Conservation (phyloP, 2,797 vertebrate genomes). For the Selene dorsalis region DNA sequence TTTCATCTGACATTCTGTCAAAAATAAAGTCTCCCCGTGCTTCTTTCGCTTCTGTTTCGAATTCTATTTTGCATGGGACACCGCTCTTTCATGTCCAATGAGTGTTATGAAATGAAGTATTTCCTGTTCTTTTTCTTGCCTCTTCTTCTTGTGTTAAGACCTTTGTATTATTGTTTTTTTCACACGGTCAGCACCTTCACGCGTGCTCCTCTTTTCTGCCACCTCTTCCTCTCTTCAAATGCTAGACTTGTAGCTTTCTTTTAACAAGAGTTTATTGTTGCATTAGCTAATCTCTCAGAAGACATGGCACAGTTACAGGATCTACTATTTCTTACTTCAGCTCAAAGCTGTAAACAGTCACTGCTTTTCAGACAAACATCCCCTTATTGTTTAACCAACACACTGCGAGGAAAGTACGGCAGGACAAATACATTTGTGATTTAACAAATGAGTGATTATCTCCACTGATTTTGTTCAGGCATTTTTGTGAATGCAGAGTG, state of each 20-base stretch:
- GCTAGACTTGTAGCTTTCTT: conserved; percentile 48
- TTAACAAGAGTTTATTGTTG: conserved; percentile 50
- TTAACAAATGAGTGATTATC: conserved; percentile 49
- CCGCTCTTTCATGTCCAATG: conserved; percentile 24
- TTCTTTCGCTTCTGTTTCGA: conserved; percentile 20
- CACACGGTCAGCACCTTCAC: conserved; percentile 43
- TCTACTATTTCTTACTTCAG: conserved; percentile 36
- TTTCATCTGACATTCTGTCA: conserved; percentile 47
- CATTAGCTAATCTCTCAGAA: conserved; percentile 75
- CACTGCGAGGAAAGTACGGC: conserved; percentile 25
- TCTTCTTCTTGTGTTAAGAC: conserved; percentile 3
- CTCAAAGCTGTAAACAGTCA: conserved; percentile 47
- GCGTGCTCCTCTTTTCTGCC: conserved; percentile 2
- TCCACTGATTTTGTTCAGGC: conserved; percentile 9
- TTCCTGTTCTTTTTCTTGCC: neutral
- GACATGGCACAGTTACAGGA: conserved; percentile 72
- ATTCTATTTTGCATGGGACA: conserved; percentile 15
- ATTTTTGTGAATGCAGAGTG: conserved; percentile 11
- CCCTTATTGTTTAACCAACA: conserved; percentile 37
- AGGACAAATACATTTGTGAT: conserved; percentile 22
- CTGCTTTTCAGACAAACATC: conserved; percentile 49
- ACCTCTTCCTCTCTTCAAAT: conserved; percentile 38
- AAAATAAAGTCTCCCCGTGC: conserved; percentile 15
- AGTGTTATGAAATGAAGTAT: conserved; percentile 3
- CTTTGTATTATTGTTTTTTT: conserved; percentile 2